phyloP scores from a whole-genome alignment of 2,797 vertebrate genomes.

The Liparis tanakae region DNA sequence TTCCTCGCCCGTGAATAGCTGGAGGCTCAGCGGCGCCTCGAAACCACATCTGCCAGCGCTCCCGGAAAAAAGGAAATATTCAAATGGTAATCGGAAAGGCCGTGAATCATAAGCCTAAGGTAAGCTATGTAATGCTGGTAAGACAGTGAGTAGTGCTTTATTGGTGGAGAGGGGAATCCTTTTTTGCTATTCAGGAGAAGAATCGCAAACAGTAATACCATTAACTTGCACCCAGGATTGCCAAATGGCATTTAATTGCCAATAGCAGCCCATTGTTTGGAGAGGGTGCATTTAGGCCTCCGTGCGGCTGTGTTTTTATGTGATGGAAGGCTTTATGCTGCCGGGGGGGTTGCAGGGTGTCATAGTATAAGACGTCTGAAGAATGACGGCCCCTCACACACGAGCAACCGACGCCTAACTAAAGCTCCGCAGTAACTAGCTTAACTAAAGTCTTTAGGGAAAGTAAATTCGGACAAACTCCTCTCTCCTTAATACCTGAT shows the following conservation, averaged over 20 bases:
- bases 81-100: slow-evolving; percentile 86
- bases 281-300: slow-evolving; percentile 80
- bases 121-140: slow-evolving; percentile 89
- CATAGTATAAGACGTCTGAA: slow-evolving; percentile 82
- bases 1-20: slow-evolving; percentile 64
- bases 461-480: slow-evolving; percentile 99
- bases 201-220: slow-evolving; percentile 88
- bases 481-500: slow-evolving; percentile 98
- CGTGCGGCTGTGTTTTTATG: slow-evolving; percentile 60
- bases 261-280: slow-evolving; percentile 86
- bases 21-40: slow-evolving; percentile 64
- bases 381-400: slow-evolving; percentile 84
- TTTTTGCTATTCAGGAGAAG: slow-evolving; percentile 86
- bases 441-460: slow-evolving; percentile 99
- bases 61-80: slow-evolving; percentile 79
- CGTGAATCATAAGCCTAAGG: slow-evolving; percentile 87
- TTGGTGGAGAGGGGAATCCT: slow-evolving; percentile 85
- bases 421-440: slow-evolving; percentile 99
- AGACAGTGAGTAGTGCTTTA: slow-evolving; percentile 87
- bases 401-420: slow-evolving; percentile 87
- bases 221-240: slow-evolving; percentile 87
- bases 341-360: slow-evolving; percentile 74
- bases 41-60: slow-evolving; percentile 73
- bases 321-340: slow-evolving; percentile 78
- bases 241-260: slow-evolving; percentile 88